Evolutionary conservation across 2,113 vertebrate species (phyloP).

Genomic region (Pollachius pollachius): DNA sequence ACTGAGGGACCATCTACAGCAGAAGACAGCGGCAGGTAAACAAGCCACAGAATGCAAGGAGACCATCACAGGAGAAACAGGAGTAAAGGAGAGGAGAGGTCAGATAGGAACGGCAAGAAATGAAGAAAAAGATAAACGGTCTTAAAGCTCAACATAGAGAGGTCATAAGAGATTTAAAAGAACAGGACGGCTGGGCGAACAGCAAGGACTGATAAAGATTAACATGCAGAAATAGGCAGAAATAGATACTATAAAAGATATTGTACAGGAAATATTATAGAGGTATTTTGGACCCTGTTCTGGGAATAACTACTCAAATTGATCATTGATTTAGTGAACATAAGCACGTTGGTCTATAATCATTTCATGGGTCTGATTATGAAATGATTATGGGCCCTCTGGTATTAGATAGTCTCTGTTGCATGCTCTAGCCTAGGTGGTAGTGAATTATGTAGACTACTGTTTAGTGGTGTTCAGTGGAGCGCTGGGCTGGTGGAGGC

Average conservation of each 20-base stretch:
- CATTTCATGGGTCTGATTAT: background rate
- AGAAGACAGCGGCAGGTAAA: slow-evolving; percentile 95
- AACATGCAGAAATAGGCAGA: slow-evolving; percentile 15
- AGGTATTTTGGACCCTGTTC: slow-evolving; percentile 1
- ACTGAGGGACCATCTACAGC: slow-evolving; percentile 93
- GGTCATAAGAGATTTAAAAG: slow-evolving; percentile 13
- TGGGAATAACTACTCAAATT: too few relatives aligned
- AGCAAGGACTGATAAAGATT: slow-evolving; percentile 1
- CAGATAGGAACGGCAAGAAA: slow-evolving; percentile 18
- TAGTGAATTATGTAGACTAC: background rate
- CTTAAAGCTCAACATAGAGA: slow-evolving; percentile 5
- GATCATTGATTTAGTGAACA: too few relatives aligned
- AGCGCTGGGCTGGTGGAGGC: slow-evolving; percentile 38
- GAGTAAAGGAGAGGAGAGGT: slow-evolving; percentile 15
- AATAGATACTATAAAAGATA: slow-evolving; percentile 4
- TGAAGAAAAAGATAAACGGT: too few relatives aligned
- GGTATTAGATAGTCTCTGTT: background rate
- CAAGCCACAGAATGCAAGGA: slow-evolving; percentile 83
- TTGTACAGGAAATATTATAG: slow-evolving; percentile 5
- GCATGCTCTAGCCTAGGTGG: background rate
- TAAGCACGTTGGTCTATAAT: background rate
- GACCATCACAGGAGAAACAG: slow-evolving; percentile 9
- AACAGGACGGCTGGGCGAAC: slow-evolving; percentile 15
- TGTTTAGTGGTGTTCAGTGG: slow-evolving; percentile 11
- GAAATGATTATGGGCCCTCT: background rate